Percentiles rank a stretch among this genome's conserved stretches.
phyloP scores from a whole-genome alignment of 2,888 invertebrate species.

The Diogma glabrata region DNA sequence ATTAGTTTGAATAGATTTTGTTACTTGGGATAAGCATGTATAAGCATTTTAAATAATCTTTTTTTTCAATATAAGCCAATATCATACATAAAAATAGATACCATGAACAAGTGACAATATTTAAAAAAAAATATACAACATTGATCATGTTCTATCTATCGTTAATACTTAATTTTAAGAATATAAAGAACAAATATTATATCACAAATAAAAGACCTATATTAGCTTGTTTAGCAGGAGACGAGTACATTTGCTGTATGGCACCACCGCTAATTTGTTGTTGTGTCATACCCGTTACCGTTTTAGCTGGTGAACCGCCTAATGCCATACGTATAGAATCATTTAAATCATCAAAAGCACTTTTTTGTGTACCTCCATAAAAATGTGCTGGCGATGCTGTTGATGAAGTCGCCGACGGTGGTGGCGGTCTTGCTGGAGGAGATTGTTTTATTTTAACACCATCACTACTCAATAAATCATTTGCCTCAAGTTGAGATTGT shows the following conservation, averaged over 20 bases:
- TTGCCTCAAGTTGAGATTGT: neutral
- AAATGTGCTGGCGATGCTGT: slow-evolving; percentile 7
- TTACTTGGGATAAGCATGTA: slow-evolving; percentile 20
- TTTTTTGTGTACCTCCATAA: slow-evolving; percentile 38
- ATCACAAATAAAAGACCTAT: slow-evolving; percentile 27
- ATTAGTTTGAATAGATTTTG: neutral
- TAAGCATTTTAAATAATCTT: slow-evolving; percentile 16
- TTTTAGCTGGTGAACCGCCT: slow-evolving; percentile 47
- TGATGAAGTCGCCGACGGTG: slow-evolving; percentile 29
- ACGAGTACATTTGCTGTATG: neutral
- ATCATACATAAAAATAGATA: neutral
- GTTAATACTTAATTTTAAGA: too few species aligned
- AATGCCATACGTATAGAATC: slow-evolving; percentile 56
- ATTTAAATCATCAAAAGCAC: slow-evolving; percentile 56
- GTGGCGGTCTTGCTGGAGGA: slow-evolving; percentile 37
- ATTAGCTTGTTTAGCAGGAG: slow-evolving; percentile 14
- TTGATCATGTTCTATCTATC: too few species aligned
- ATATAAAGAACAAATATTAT: too few species aligned
- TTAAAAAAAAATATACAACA: neutral
- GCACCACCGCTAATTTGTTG: slow-evolving; percentile 8
- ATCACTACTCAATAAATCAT: slow-evolving; percentile 5
- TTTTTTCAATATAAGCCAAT: neutral
- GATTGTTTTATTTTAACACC: neutral
- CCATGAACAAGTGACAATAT: too few species aligned
- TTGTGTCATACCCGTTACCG: slow-evolving; percentile 17